Conservation (phyloP, 2,888 invertebrate genomes). For the Tanaodytes sp. region DNA sequence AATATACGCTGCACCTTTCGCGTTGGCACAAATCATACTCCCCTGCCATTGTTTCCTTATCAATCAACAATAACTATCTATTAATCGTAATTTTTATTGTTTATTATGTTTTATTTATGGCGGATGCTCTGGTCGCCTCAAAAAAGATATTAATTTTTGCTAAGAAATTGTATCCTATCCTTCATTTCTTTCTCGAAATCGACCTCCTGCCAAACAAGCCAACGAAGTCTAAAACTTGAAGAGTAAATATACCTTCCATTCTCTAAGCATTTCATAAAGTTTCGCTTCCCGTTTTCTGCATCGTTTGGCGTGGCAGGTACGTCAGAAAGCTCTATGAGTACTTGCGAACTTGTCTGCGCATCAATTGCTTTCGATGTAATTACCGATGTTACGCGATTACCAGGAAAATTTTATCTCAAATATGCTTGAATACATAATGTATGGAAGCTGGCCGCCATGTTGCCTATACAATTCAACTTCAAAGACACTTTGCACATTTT, state of each 20-base stretch:
- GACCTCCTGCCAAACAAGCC: slow-evolving; percentile 29
- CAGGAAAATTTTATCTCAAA: slow-evolving; percentile 50
- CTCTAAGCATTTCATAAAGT: slow-evolving; percentile 53
- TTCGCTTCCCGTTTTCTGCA: slow-evolving; percentile 48
- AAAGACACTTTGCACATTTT: too few relatives aligned
- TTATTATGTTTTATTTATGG: too few relatives aligned
- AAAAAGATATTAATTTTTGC: too few relatives aligned
- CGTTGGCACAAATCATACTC: too few relatives aligned
- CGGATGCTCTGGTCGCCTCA: too few relatives aligned
- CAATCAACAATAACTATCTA: too few relatives aligned
- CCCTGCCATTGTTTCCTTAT: too few relatives aligned
- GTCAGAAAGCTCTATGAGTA: slow-evolving; percentile 40
- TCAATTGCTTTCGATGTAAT: slow-evolving; percentile 52
- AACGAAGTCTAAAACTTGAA: slow-evolving; percentile 46
- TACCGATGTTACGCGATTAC: slow-evolving; percentile 50
- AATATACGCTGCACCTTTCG: too few relatives aligned
- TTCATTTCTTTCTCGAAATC: slow-evolving; percentile 14
- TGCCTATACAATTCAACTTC: too few relatives aligned
- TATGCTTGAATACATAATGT: slow-evolving; percentile 48
- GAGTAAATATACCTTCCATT: slow-evolving; percentile 54
- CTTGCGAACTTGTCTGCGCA: slow-evolving; percentile 45
- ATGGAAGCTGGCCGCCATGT: too few relatives aligned
- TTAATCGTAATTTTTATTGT: too few relatives aligned
- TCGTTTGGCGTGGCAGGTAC: slow-evolving; percentile 44
- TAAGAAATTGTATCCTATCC: slow-evolving; percentile 41